Percentiles rank a stretch among this genome's conserved stretches.
Evolutionary conservation across 2,113 vertebrate species (phyloP).

Genomic region (Odontesthes bonariensis): DNA sequence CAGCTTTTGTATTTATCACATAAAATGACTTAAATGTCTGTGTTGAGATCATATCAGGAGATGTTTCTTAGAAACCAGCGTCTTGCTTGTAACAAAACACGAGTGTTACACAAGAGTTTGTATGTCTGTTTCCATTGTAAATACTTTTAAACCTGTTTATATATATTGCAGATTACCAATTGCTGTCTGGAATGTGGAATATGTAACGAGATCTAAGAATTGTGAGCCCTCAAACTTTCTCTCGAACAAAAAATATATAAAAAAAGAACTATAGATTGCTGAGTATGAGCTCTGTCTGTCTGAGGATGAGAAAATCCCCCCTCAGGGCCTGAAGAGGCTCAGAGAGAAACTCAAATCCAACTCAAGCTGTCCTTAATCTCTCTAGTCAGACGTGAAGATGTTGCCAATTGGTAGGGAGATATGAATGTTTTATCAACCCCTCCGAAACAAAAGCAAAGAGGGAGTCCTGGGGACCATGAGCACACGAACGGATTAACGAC

Average conservation of each 20-base stretch:
- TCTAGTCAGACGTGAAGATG: constrained; percentile 50
- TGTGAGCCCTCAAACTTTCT: too few species aligned
- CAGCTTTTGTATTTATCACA: constrained; percentile 9
- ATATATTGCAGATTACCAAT: too few species aligned
- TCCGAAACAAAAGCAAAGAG: constrained; percentile 13
- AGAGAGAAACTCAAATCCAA: constrained; percentile 47
- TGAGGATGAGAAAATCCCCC: constrained; percentile 33
- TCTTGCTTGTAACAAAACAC: background rate
- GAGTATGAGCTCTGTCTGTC: constrained; percentile 24
- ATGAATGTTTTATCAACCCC: constrained; percentile 36
- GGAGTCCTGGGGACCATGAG: background rate
- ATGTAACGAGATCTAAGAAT: too few species aligned
- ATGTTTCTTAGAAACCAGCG: constrained; percentile 5
- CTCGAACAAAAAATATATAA: background rate
- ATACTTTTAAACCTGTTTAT: too few species aligned
- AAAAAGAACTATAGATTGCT: background rate
- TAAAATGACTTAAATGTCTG: background rate
- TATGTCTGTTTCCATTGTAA: background rate
- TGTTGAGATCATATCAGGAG: constrained; percentile 18
- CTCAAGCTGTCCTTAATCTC: constrained; percentile 44
- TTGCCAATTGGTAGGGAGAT: constrained; percentile 36
- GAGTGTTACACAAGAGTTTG: background rate
- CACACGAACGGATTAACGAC: background rate
- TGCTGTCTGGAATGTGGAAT: too few species aligned
- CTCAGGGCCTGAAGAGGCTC: constrained; percentile 23